Base-by-base conservation (phyloP, 2,888 invertebrate species). In the Tribolium freemani region DNA sequence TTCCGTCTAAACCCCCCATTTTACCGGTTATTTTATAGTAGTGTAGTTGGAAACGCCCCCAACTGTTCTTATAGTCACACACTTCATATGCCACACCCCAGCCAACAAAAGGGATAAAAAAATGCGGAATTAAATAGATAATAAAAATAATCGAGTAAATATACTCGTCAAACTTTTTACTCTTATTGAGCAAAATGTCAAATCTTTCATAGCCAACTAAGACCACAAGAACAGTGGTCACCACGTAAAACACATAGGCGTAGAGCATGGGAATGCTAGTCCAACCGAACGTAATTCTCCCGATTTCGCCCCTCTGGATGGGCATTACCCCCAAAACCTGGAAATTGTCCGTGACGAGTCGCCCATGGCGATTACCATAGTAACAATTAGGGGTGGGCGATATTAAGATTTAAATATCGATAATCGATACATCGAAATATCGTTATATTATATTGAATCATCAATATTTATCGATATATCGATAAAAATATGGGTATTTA, bases 1-100 rank as follows among this genome's bases (percentile, higher is more conserved):
- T n/a, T n/a, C n/a, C n/a, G n/a, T n/a, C n/a, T n/a, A n/a, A n/a
- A n/a, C n/a, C n/a, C n/a, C n/a, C n/a, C n/a, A n/a, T n/a, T n/a
- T 61, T 77, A 85, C 86, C 86, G 73, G 85, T 87, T 81, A 86
- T 78, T 82, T 86, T 86, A 68, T 83, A 86, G 76, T 85, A 87
- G 74, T 83, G 80, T 30, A 91, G 89, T 86, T 92, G 92, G 85
- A 91, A 92, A 75, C 88, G 88, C 13, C 90, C 91, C 92, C 92
- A 92, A 75, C 88, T 90, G 53, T 91, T 91, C 85, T 92, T 92
- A 82, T 92, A 92, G 76, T 90, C 89, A 69, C 91, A 91, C 3
- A 92, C 92, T 83, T 92, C 90, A 50, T 88, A 88, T 0, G 92
- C 92, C 20, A 92, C 92, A 0, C 92, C 91, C 92, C 92, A 92